Base-by-base conservation (phyloP, 1,140 invertebrate genomes). In the Daktulosphaira vitifoliae region DNA sequence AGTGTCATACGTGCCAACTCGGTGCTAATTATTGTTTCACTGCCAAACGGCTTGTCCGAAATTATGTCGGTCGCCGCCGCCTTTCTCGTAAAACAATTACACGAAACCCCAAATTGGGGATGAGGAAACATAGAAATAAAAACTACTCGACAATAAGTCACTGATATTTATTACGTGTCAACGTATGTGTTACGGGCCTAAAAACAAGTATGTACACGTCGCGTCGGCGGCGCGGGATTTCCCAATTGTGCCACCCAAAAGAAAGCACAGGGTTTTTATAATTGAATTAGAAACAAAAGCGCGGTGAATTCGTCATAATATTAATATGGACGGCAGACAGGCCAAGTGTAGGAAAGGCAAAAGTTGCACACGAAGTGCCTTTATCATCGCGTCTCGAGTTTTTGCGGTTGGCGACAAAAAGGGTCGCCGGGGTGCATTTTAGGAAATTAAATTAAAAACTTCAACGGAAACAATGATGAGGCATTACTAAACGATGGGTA, bases 371-470 rank as follows among this genome's bases (percentile, higher is more conserved):
- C n/a, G n/a, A n/a, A n/a, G n/a, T n/a, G n/a, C n/a, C n/a, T n/a
- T n/a, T n/a, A n/a, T n/a, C n/a, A n/a, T 11, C 11, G 29, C 29
- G 29, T 5, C n/a, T 38, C 3, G 22, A 56, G 53, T 56, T 56
- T 56, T 56, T 44, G 53, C 38, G 53, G 38, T 42, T 37, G 18
- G 20, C 37, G 38, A 44, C 53, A 56, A 56, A 56, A 56, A 56
- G 53, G 53, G 53, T 56, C 13, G 2, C 20, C 33, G 6, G 2
- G 13, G 9, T 29, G 13, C 51, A 11, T 33, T 33, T 42, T 25
- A 11, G 42, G 22, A 59, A 46, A 59, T 59, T 46, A 29, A 39
- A 59, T 59, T 59, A 59, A 59, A 59, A 59, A 59, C 54, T 59
- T 46, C 42, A 20, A 13, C 23, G 48, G 23, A 5, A 2, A 5